phyloP scores from a whole-genome alignment of 2,113 vertebrate species.

The Gobio gobio region DNA sequence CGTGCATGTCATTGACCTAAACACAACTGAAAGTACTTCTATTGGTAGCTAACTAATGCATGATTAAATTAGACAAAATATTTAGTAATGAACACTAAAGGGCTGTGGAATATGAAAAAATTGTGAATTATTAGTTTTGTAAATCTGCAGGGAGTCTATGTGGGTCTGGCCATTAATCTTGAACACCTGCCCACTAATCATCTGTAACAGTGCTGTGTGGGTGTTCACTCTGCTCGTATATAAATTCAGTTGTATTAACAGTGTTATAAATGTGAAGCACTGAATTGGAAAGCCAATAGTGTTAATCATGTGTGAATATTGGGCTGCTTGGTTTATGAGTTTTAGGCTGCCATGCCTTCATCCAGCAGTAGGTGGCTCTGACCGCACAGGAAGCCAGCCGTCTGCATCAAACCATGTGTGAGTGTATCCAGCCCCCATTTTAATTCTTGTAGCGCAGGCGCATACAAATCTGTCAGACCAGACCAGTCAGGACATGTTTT shows the following conservation, averaged over 20 bases:
- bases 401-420: background rate
- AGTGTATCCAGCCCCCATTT: background rate
- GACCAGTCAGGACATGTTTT: slow-evolving; percentile 34
- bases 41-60: background rate
- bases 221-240: background rate
- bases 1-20: background rate
- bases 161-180: background rate
- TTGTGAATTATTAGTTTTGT: background rate
- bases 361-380: slow-evolving; percentile 23
- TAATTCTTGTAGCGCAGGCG: slow-evolving; percentile 50
- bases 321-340: background rate
- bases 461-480: slow-evolving; percentile 22
- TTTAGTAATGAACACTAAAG: background rate
- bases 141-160: background rate
- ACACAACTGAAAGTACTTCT: background rate
- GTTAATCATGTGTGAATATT: background rate
- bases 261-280: slow-evolving; percentile 45
- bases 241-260: slow-evolving; percentile 32
- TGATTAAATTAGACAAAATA: background rate
- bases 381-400: background rate
- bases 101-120: background rate
- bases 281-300: background rate
- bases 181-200: background rate
- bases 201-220: background rate
- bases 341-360: slow-evolving; percentile 4